A percentile compares a stretch with the other conserved stretches of the same genome.
Evolutionary conservation across 2,113 vertebrate species (phyloP).

Genomic region (Lycocorax pyrrhopterus): DNA sequence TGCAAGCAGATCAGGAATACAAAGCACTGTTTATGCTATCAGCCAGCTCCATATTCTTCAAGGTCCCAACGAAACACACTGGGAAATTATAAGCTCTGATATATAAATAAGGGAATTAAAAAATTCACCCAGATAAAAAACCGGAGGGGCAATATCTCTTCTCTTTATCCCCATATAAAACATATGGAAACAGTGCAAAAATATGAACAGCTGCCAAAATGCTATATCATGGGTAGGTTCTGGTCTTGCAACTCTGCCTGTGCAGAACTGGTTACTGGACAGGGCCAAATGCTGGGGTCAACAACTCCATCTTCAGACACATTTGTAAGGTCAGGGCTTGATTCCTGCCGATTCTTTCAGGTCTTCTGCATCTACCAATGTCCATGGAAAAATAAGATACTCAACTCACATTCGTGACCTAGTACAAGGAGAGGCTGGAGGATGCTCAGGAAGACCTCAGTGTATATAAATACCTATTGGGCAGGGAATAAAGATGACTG

Average conservation of each 20-base stretch:
- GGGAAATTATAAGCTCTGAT: background rate
- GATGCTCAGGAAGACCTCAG: background rate
- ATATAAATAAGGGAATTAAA: background rate
- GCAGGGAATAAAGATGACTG: background rate
- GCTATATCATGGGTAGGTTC: background rate
- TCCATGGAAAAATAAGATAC: background rate
- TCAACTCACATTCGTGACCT: background rate
- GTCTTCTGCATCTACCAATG: background rate
- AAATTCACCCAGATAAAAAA: background rate
- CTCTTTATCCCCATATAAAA: background rate
- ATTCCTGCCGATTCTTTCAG: background rate
- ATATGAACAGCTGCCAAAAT: background rate
- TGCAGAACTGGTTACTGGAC: background rate
- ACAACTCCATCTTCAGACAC: background rate
- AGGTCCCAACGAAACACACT: background rate
- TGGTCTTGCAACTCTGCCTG: background rate
- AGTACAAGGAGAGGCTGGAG: background rate
- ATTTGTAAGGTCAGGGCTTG: background rate
- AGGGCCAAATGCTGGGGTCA: background rate
- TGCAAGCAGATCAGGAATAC: conserved; percentile 10
- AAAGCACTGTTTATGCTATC: conserved; percentile 11
- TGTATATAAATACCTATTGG: background rate
- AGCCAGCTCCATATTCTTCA: background rate
- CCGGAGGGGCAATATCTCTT: background rate
- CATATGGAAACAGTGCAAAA: background rate